Evolutionary conservation across 1,140 invertebrate species (phyloP), one percentile per base, ranked within the genome.

Genomic region (Belonocnema kinseyi): DNA sequence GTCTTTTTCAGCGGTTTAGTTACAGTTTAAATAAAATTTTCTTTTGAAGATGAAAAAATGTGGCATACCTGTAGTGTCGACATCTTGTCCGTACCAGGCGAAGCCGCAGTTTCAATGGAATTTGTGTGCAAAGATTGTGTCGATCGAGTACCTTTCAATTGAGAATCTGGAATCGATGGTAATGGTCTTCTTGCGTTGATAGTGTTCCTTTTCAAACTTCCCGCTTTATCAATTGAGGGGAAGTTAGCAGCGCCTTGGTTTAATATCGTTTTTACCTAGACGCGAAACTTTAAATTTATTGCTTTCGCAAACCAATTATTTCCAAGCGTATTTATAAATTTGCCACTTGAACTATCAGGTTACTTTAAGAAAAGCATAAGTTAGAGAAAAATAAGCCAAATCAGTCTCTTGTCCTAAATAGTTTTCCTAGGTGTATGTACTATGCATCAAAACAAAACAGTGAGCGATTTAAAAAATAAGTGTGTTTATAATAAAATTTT

Each of bases 81-180:
- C 89, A 92, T 91, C 85, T 90, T 91, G 21, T 91, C 90, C 17
- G 89, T 88, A 50, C 83, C 82, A 8, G 80, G 66, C 77, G 78
- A 77, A 13, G 81, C 13, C n/a, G 21, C 16, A 11, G 6, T 66
- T 26, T 86, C 87, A 13, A 58, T 80, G 46, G 81, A 13, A 71
- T 75, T 21, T 4, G 79, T 19, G 46, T 83, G 87, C 17, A 85
- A 79, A 50, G 82, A 83, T 80, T 85, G 88, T 50, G 82, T 82
- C 33, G 83, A 80, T 81, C 51, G 79, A 79, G 54, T 54, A 76
- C 26, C 66, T n/a, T 79, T 53, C 16, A 77, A 74, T 14, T 80
- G 77, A 66, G 79, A 74, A 79, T 88, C 88, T 50, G 86, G 80
- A 40, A 87, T 83, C 19, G 86, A 80, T 0, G 88, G 87, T 70